phyloP scores from a whole-genome alignment of 2,797 vertebrate genomes.

The Syngnathus acus region DNA sequence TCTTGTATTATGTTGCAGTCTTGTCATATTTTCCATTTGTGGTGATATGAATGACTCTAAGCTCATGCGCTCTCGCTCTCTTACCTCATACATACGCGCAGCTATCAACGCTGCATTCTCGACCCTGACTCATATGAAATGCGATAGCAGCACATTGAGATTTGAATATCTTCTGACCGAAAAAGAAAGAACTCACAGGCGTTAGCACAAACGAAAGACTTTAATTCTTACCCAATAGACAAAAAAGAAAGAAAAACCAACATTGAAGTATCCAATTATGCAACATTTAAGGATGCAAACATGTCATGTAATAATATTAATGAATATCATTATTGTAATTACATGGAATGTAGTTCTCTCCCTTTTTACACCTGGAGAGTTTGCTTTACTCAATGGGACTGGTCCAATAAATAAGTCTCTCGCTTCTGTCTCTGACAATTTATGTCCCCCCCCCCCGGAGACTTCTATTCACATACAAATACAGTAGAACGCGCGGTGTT shows the following conservation, averaged over 20 bases:
- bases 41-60: slow-evolving; percentile 12
- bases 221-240: slow-evolving; percentile 61
- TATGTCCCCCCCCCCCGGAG: slow-evolving; percentile 48
- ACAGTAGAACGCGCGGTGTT: slow-evolving; percentile 14
- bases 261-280: slow-evolving; percentile 63
- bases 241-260: slow-evolving; percentile 45
- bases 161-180: neutral
- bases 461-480: neutral
- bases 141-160: neutral
- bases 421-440: slow-evolving; percentile 45
- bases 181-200: slow-evolving; percentile 7
- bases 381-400: slow-evolving; percentile 67
- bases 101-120: neutral
- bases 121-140: neutral
- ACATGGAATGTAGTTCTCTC: slow-evolving; percentile 70
- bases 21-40: slow-evolving; percentile 12
- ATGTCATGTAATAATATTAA: slow-evolving; percentile 71
- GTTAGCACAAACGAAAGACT: slow-evolving; percentile 59
- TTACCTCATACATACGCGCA: neutral
- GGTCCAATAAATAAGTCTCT: slow-evolving; percentile 69
- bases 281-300: slow-evolving; percentile 65
- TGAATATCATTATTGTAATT: slow-evolving; percentile 69
- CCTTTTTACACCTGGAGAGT: slow-evolving; percentile 40
- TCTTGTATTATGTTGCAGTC: slow-evolving; percentile 8
- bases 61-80: neutral